These are phyloP conservation scores for Eleutherodactylus coqui DNA, from an alignment of 2,797 vertebrate species.

Conservation along the genomic window DNA sequence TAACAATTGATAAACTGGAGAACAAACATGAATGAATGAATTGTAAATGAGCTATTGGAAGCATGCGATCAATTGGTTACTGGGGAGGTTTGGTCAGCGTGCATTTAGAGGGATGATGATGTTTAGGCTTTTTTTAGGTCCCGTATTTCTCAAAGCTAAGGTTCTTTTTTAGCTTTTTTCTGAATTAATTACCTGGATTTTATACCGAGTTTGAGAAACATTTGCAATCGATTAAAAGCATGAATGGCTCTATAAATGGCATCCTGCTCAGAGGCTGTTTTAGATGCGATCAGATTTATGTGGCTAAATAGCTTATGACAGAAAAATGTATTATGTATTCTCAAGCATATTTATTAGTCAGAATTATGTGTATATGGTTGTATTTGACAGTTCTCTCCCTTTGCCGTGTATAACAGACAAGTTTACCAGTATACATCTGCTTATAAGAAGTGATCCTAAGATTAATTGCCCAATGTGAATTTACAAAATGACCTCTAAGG, in stretches of 20 bases:
- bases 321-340: not conserved
- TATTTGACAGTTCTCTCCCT: not conserved
- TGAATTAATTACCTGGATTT: conserved; percentile 15
- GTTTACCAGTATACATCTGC: not conserved
- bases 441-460: not conserved
- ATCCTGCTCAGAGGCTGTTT: not conserved
- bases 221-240: conserved; percentile 37
- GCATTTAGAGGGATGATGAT: not conserved
- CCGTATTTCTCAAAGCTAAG: not conserved
- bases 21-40: not conserved
- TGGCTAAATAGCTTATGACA: not conserved
- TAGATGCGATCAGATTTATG: conserved; percentile 17
- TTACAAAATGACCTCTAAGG: no score
- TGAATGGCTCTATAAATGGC: conserved; percentile 6
- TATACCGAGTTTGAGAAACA: not conserved
- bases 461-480: no score
- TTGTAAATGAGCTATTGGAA: not conserved
- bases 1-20: not conserved
- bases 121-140: not conserved
- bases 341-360: not conserved
- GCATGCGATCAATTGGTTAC: not conserved
- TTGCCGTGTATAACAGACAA: not conserved
- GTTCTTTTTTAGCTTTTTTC: no score
- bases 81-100: not conserved
- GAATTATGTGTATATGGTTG: not conserved